Conservation (phyloP, 2,888 invertebrate genomes). For the Heliconius ethilla region DNA sequence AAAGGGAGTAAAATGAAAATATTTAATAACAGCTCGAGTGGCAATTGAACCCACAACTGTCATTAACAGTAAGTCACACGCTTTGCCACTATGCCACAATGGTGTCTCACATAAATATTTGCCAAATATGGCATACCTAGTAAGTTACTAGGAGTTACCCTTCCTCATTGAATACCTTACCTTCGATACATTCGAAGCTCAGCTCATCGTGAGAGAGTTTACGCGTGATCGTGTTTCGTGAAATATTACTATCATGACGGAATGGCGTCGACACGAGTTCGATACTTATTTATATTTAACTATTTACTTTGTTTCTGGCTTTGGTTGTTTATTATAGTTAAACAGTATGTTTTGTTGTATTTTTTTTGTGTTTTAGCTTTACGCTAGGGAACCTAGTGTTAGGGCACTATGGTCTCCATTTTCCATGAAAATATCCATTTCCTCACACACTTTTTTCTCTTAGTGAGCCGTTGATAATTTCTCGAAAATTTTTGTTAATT, state of each 20-base stretch:
- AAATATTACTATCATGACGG: slow-evolving; percentile 55
- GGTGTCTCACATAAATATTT: background rate
- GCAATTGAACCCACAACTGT: no score
- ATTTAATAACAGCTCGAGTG: no score
- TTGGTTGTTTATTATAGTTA: background rate
- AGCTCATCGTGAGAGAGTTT: slow-evolving; percentile 47
- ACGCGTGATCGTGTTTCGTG: slow-evolving; percentile 55
- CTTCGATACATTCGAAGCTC: slow-evolving; percentile 35
- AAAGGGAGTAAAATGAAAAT: no score
- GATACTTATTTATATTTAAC: slow-evolving; percentile 30
- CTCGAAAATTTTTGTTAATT: no score
- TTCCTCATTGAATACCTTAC: slow-evolving; percentile 29
- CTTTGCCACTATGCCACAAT: no score
- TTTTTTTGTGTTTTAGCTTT: no score
- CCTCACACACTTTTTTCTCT: no score
- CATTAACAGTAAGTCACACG: no score
- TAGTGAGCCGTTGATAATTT: no score
- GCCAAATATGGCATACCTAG: background rate
- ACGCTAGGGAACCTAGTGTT: no score
- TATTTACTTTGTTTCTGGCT: slow-evolving; percentile 16
- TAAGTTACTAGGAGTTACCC: background rate
- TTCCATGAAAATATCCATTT: no score
- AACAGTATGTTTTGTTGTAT: background rate
- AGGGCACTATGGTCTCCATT: no score
- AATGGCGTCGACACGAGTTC: slow-evolving; percentile 50